These are phyloP conservation scores for Radopholus similis DNA, from an alignment of 1,140 invertebrate genomes.

Conservation along the genomic window DNA sequence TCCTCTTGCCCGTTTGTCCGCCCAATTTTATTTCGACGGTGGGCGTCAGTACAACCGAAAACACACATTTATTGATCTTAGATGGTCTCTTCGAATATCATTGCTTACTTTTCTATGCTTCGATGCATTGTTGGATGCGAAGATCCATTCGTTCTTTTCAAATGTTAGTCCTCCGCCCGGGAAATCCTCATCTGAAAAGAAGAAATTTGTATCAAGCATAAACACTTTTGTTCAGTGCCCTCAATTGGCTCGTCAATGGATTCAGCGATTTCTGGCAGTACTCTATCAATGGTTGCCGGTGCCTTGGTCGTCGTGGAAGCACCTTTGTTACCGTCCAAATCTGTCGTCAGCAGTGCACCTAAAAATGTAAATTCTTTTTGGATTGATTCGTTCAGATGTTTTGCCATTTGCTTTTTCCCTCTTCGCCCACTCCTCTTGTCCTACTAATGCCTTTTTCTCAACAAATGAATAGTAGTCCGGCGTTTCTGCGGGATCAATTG, in stretches of 20 bases:
- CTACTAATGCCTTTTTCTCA: background rate
- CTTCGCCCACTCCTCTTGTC: background rate
- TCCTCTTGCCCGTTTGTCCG: background rate
- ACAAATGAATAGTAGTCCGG: conserved; percentile 8
- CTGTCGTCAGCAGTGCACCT: too few species aligned
- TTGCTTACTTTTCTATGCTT: background rate
- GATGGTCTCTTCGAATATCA: background rate
- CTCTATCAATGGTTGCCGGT: background rate
- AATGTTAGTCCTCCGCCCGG: background rate
- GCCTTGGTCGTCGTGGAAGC: too few species aligned
- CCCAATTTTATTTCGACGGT: background rate
- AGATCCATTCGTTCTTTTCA: conserved; percentile 1
- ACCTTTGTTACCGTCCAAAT: too few species aligned
- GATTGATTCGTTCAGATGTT: conserved; percentile 1
- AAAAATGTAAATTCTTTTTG: too few species aligned
- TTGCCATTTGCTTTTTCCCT: background rate
- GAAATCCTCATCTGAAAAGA: conserved; percentile 4
- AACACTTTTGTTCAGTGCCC: conserved; percentile 21
- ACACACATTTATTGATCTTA: background rate
- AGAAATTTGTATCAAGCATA: background rate
- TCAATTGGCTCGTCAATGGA: conserved; percentile 28
- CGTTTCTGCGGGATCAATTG: conserved; percentile 35
- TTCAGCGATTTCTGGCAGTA: conserved; percentile 35
- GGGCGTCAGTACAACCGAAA: too few species aligned
- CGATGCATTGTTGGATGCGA: background rate